phyloP scores from a whole-genome alignment of 2,888 invertebrate species.

The Tenthredo amoena region DNA sequence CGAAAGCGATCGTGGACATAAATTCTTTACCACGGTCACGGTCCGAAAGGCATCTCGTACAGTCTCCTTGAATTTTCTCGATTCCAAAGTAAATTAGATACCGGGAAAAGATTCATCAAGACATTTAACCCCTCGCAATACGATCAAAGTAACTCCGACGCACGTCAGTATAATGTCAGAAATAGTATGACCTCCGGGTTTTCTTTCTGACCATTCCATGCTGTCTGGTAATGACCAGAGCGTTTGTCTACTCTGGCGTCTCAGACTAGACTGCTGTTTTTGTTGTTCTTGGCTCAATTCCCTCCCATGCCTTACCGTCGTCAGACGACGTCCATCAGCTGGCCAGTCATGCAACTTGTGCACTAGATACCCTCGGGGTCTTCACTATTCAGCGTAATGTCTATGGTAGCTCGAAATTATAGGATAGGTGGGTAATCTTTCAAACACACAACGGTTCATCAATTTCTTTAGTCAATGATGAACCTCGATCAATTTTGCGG shows the following conservation, averaged over 20 bases:
- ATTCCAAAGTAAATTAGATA: no score
- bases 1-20: not conserved
- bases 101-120: no score
- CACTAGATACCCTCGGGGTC: slow-evolving; percentile 6
- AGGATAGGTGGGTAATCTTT: not conserved
- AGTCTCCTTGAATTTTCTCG: not conserved
- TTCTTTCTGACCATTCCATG: not conserved
- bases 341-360: slow-evolving; percentile 5
- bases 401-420: not conserved
- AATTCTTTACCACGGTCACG: not conserved
- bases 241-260: not conserved
- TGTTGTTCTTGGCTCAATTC: slow-evolving; percentile 1
- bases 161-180: not conserved
- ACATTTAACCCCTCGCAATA: not conserved
- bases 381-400: not conserved
- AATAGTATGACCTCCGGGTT: not conserved
- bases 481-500: not conserved
- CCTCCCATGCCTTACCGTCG: not conserved
- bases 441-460: not conserved
- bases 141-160: not conserved
- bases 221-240: not conserved
- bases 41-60: not conserved
- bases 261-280: not conserved
- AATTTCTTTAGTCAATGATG: not conserved
- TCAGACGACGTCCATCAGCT: not conserved